Conservation (phyloP, 2,113 vertebrate species). For the Micronisus gabar region DNA sequence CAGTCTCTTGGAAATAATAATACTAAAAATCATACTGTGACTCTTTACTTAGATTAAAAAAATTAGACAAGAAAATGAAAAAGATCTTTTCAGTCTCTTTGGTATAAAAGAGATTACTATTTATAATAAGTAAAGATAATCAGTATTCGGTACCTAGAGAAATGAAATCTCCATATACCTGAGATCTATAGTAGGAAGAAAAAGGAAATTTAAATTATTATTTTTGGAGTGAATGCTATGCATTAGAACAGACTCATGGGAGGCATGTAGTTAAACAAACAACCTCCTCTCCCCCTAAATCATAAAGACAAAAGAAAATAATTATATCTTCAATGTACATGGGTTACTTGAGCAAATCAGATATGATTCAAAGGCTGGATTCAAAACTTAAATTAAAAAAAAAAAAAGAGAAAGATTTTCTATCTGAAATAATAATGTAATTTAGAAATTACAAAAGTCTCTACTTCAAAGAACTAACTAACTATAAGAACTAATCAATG, state of each 20-base stretch:
- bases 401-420: not conserved
- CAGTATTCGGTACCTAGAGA: not conserved
- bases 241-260: not conserved
- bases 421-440: not conserved
- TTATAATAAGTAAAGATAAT: not conserved
- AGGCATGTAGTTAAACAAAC: not conserved
- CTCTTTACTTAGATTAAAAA: not conserved
- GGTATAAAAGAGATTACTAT: not conserved
- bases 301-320: not conserved
- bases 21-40: not conserved
- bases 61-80: not conserved
- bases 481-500: not conserved
- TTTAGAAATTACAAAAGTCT: not conserved
- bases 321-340: not conserved
- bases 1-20: not conserved
- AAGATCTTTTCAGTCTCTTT: not conserved
- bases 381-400: not conserved
- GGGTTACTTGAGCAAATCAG: not conserved
- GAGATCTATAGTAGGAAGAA: not conserved
- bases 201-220: not conserved
- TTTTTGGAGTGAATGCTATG: not conserved
- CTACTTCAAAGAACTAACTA: not conserved
- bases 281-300: accelerated
- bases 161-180: not conserved
- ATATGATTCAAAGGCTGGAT: not conserved